Evolutionary conservation across 2,888 invertebrate species (phyloP).

Genomic region (Suillia variegata): DNA sequence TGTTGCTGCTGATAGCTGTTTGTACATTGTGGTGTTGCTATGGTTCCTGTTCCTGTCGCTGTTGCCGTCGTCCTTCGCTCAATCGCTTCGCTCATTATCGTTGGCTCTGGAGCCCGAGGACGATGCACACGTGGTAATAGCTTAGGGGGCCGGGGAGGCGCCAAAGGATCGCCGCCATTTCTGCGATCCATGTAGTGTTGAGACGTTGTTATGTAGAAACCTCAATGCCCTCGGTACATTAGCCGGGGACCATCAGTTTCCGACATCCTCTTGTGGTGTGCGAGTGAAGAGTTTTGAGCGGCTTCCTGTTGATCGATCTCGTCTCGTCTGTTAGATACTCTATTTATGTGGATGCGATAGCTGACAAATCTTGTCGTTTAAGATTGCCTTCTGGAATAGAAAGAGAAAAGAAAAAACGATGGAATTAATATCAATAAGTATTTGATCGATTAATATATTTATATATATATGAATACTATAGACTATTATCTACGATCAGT

Average conservation of each 20-base stretch:
- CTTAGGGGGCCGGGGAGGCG: conserved; percentile 77
- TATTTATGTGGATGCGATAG: too few relatives aligned
- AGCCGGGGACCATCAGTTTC: conserved; percentile 70
- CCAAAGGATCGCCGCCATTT: conserved; percentile 76
- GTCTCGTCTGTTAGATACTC: too few relatives aligned
- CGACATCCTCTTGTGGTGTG: conserved; percentile 63
- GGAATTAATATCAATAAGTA: neutral
- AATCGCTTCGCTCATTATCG: conserved; percentile 62
- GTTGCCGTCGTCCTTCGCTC: conserved; percentile 35
- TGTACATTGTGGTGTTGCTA: conserved; percentile 43
- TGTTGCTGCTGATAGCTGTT: conserved; percentile 33
- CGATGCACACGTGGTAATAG: conserved; percentile 74
- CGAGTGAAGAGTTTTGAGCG: neutral
- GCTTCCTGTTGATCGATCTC: neutral
- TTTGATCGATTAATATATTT: too few relatives aligned
- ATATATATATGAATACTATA: too few relatives aligned
- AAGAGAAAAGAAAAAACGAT: neutral
- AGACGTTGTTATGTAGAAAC: conserved; percentile 40
- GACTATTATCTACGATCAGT: too few relatives aligned
- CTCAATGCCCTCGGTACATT: conserved; percentile 62
- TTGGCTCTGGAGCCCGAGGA: conserved; percentile 66
- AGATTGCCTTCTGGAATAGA: too few relatives aligned
- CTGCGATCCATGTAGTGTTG: conserved; percentile 71
- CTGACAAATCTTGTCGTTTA: too few relatives aligned
- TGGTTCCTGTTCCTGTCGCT: conserved; percentile 35